A percentile compares a stretch with the other conserved stretches of the same genome.
Evolutionary conservation across 1,140 invertebrate species (phyloP).

Genomic region (Colletes latitarsis): DNA sequence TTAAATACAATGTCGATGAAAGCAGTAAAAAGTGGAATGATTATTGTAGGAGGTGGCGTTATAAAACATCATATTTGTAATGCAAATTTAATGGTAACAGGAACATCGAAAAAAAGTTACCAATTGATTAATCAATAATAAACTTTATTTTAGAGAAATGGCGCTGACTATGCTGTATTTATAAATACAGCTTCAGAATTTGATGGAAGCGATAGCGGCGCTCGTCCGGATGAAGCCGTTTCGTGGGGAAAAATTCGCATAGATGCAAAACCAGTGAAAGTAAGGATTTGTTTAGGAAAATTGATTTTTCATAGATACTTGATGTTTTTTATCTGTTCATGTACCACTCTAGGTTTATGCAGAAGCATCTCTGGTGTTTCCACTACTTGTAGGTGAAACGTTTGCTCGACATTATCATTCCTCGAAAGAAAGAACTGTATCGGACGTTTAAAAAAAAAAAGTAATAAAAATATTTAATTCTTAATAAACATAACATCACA

Average conservation of each 20-base stretch:
- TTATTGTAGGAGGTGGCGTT: conserved; percentile 97
- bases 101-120: not conserved
- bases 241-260: conserved; percentile 99
- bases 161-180: conserved; percentile 98
- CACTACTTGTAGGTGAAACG: conserved; percentile 96
- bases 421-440: conserved; percentile 63
- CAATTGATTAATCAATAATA: conserved; percentile 13
- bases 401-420: conserved; percentile 87
- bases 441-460: conserved; percentile 58
- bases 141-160: conserved; percentile 89
- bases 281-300: conserved; percentile 68
- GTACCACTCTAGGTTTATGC: conserved; percentile 87
- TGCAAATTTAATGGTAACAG: conserved; percentile 94
- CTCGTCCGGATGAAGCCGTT: conserved; percentile 98
- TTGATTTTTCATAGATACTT: too few species aligned
- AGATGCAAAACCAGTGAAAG: conserved; percentile 95
- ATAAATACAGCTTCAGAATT: conserved; percentile 99
- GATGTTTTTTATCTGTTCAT: too few species aligned
- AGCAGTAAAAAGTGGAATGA: conserved; percentile 96
- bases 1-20: conserved; percentile 98
- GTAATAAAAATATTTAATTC: conserved; percentile 5
- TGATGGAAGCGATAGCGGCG: conserved; percentile 99
- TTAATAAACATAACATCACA: not conserved
- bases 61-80: conserved; percentile 99
- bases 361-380: conserved; percentile 97